Evolutionary conservation across 92 coral and sea anemone genomes (phyloP), one percentile per base, ranked within the genome.

Genomic region (Heliopora coerulea): DNA sequence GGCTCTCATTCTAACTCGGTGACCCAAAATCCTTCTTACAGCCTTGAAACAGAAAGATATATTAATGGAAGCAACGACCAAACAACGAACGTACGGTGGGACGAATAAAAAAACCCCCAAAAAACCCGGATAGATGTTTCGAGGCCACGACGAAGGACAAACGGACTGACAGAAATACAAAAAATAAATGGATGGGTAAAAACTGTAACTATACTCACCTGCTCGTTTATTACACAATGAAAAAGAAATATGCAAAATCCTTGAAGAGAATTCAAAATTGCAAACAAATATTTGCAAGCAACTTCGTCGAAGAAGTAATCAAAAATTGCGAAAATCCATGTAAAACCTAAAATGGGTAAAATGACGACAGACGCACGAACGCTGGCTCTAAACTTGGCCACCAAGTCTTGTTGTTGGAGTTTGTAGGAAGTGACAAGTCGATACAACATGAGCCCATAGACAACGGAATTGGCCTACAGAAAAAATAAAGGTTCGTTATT

Each of bases 181-280:
- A 37, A 37, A 11, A 37, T 37, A 4, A 37, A 37, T n/a, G n/a
- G n/a, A n/a, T n/a, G n/a, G n/a, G n/a, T n/a, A n/a, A n/a, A n/a
- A n/a, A n/a, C n/a, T n/a, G n/a, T n/a, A n/a, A n/a, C n/a, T 46
- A 8, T 46, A 58, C 44, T 58, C 73, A 79, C 90, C 87, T 86
- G 78, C 31, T 59, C 62, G 62, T 86, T 83, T 29, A 86, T 70
- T 21, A 79, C 46, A 35, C 90, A 86, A 68, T 86, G 90, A 33
- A 86, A 83, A 46, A 86, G 14, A 54, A 86, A 86, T n/a, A 86
- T 86, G 66, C 72, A 48, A 9, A 86, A 57, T 18, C 89, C 89
- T 72, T 86, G 87, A 28, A 86, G 70, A 1, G 90, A 86, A 60
- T 86, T 86, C 70, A 87, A 83, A 49, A 87, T 65, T 29, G 87